Percentiles rank a stretch among this genome's conserved stretches.
phyloP scores from a whole-genome alignment of 53 echinoderm and acorn worm genomes.

The Temnopleurus reevesii region DNA sequence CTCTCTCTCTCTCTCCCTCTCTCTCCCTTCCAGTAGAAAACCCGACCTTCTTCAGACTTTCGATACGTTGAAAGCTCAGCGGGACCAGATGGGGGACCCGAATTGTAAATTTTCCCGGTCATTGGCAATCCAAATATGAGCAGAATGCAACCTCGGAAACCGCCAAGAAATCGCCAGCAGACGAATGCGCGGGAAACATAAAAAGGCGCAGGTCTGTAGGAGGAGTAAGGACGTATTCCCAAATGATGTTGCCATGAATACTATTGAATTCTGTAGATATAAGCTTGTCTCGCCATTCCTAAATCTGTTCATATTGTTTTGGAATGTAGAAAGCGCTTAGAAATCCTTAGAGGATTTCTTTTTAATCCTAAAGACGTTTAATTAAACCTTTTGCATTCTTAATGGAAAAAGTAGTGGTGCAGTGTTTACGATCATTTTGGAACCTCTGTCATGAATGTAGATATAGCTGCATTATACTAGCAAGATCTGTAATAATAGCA shows the following conservation, averaged over 20 bases:
- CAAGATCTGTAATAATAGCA: background rate
- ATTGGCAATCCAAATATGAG: background rate
- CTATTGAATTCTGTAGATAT: background rate
- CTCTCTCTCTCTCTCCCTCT: background rate
- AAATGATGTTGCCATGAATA: background rate
- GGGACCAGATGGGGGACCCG: slow-evolving; percentile 29
- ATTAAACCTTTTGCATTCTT: too few relatives aligned
- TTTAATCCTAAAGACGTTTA: too few relatives aligned
- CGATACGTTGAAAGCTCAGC: slow-evolving; percentile 13
- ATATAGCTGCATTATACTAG: too few relatives aligned
- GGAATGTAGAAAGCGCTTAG: slow-evolving; percentile 2
- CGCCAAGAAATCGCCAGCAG: background rate
- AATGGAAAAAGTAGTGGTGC: background rate
- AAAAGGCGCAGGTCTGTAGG: background rate
- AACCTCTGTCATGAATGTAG: too few relatives aligned
- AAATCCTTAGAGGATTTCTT: background rate
- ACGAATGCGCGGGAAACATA: background rate
- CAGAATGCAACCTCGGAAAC: background rate
- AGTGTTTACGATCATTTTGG: too few relatives aligned
- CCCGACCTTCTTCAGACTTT: background rate
- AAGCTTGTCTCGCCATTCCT: background rate
- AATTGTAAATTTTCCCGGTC: background rate
- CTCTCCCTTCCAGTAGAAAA: background rate
- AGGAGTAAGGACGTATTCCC: background rate
- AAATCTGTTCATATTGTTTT: background rate